Evolutionary conservation across 2,113 vertebrate genomes (phyloP).

Genomic region (Sorex araneus): DNA sequence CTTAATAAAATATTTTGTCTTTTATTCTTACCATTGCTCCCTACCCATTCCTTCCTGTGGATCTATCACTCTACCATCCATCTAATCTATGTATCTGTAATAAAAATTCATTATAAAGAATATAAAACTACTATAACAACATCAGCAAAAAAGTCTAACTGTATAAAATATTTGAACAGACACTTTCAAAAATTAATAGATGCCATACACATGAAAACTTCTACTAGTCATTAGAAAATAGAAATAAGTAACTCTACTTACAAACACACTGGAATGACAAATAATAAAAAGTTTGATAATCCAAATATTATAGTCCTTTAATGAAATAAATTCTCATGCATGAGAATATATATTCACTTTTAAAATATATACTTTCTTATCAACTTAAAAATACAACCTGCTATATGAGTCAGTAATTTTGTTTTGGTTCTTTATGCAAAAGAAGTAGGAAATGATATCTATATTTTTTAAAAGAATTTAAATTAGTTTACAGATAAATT

Average conservation of each 20-base stretch:
- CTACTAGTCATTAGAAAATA: background rate
- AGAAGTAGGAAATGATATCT: background rate
- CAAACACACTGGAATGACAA: background rate
- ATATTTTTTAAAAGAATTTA: background rate
- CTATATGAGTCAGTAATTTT: background rate
- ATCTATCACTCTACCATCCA: too few species aligned
- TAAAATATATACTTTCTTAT: background rate
- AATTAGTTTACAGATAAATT: background rate
- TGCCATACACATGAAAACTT: background rate
- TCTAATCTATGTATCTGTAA: too few species aligned
- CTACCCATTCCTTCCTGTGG: too few species aligned
- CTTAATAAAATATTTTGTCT: too few species aligned
- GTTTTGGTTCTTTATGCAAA: background rate
- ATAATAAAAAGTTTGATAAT: background rate
- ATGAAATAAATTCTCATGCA: background rate
- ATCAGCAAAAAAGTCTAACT: too few species aligned
- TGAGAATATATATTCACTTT: background rate
- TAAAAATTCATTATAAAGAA: too few species aligned
- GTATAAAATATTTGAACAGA: background rate
- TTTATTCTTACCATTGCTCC: too few species aligned
- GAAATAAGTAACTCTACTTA: background rate
- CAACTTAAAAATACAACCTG: background rate
- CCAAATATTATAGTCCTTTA: background rate
- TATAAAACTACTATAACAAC: too few species aligned
- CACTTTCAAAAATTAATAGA: background rate